Conservation (phyloP, 2,888 invertebrate species). For the Ennomos fuscantarius region DNA sequence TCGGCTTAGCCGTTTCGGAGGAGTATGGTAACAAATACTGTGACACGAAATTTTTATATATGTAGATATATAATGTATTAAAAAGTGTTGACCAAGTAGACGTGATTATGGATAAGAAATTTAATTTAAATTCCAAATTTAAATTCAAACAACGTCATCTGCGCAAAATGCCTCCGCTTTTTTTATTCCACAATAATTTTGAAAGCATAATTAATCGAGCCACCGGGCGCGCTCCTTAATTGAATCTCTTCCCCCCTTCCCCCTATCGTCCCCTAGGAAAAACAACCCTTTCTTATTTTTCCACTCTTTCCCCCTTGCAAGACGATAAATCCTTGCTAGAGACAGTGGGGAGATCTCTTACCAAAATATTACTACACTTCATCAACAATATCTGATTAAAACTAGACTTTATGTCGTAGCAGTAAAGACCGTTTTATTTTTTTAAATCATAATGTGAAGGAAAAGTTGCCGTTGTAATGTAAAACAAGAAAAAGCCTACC, state of each 20-base stretch:
- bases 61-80: no score
- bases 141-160: slow-evolving; percentile 33
- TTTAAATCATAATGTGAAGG: slow-evolving; percentile 15
- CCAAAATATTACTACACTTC: slow-evolving; percentile 45
- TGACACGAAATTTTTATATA: no score
- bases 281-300: slow-evolving; percentile 85
- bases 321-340: slow-evolving; percentile 84
- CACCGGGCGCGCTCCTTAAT: slow-evolving; percentile 72
- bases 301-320: slow-evolving; percentile 74
- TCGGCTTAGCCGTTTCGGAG: no score
- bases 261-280: slow-evolving; percentile 75
- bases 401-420: slow-evolving; percentile 9
- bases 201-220: slow-evolving; percentile 80
- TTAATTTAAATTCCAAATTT: slow-evolving; percentile 30
- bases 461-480: slow-evolving; percentile 49
- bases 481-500: slow-evolving; percentile 81
- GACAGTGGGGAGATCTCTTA: slow-evolving; percentile 80
- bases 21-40: no score
- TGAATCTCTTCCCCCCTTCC: slow-evolving; percentile 73
- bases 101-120: slow-evolving; percentile 8
- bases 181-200: slow-evolving; percentile 60
- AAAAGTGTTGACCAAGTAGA: no score
- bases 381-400: neutral
- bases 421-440: slow-evolving; percentile 12
- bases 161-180: slow-evolving; percentile 44